phyloP scores from a whole-genome alignment of 1,140 invertebrate genomes.

The Cylas formicarius region DNA sequence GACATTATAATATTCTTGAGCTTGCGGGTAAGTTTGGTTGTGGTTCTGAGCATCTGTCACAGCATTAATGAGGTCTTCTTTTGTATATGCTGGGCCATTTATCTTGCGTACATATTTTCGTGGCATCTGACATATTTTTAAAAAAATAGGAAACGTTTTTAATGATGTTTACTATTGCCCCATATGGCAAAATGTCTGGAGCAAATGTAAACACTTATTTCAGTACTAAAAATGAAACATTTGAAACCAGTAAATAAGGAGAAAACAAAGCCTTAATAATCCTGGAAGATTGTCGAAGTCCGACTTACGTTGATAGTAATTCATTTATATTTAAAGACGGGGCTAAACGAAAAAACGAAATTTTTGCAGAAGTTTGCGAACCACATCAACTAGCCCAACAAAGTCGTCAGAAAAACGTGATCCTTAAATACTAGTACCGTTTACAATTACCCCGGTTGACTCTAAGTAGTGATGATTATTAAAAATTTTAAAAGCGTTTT shows the following conservation, averaged over 20 bases:
- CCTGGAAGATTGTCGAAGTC: too few species aligned
- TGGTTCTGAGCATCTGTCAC: slow-evolving; percentile 17
- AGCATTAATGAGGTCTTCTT: slow-evolving; percentile 14
- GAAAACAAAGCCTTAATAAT: too few species aligned
- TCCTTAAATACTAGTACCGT: slow-evolving; percentile 12
- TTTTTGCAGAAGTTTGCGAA: slow-evolving; percentile 2
- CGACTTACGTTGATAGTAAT: too few species aligned
- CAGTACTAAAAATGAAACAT: too few species aligned
- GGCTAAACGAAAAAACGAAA: neutral
- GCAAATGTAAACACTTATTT: slow-evolving; percentile 11
- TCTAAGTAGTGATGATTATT: too few species aligned
- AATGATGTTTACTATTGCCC: slow-evolving; percentile 9
- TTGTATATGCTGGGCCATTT: slow-evolving; percentile 7
- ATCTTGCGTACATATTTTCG: slow-evolving; percentile 15
- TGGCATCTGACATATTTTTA: slow-evolving; percentile 12
- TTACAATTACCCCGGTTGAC: slow-evolving; percentile 14
- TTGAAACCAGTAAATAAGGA: too few species aligned
- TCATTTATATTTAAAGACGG: neutral
- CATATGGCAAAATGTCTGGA: neutral
- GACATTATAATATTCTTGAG: slow-evolving; percentile 10
- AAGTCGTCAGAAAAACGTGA: too few species aligned
- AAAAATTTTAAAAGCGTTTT: too few species aligned
- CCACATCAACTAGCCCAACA: neutral
- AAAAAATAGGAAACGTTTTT: neutral
- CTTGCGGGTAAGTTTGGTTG: slow-evolving; percentile 13